Percentiles rank a stretch among this genome's conserved stretches.
Evolutionary conservation across 2,113 vertebrate genomes (phyloP).

Genomic region (Tylochromis polylepis): DNA sequence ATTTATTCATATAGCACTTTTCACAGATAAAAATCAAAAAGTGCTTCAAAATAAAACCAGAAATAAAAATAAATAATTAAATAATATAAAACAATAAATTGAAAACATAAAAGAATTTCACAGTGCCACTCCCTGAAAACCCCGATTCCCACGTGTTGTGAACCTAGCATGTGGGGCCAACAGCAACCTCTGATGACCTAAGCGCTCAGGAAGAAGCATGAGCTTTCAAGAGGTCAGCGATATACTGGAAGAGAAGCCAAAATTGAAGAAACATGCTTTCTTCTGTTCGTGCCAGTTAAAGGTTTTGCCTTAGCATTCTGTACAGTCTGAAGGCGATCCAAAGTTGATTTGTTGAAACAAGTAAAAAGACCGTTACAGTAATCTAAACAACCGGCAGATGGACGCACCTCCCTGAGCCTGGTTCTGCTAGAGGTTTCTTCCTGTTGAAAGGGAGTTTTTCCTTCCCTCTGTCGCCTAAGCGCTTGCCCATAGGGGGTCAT

Average conservation of each 20-base stretch:
- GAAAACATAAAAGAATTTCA: background rate
- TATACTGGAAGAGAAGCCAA: background rate
- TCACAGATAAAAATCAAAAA: too few species aligned
- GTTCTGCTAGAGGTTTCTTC: background rate
- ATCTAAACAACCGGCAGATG: background rate
- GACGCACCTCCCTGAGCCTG: background rate
- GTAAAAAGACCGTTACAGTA: background rate
- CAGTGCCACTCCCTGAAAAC: background rate
- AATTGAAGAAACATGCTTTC: background rate
- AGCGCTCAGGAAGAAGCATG: background rate
- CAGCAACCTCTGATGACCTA: background rate
- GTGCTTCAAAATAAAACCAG: too few species aligned
- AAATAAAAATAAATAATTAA: too few species aligned
- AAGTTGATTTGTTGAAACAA: background rate
- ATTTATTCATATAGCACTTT: too few species aligned
- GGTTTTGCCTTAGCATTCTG: background rate
- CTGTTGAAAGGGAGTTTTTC: background rate
- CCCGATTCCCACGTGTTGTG: background rate
- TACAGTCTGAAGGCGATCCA: background rate
- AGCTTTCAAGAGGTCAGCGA: background rate
- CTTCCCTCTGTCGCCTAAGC: background rate
- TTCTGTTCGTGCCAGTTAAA: background rate
- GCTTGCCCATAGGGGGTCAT: background rate
- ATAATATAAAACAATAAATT: too few species aligned
- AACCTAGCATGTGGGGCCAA: background rate